Percentiles rank a stretch among this genome's conserved stretches.
Conservation (phyloP, 2,888 invertebrate species). For the Pristionchus japonicus region DNA sequence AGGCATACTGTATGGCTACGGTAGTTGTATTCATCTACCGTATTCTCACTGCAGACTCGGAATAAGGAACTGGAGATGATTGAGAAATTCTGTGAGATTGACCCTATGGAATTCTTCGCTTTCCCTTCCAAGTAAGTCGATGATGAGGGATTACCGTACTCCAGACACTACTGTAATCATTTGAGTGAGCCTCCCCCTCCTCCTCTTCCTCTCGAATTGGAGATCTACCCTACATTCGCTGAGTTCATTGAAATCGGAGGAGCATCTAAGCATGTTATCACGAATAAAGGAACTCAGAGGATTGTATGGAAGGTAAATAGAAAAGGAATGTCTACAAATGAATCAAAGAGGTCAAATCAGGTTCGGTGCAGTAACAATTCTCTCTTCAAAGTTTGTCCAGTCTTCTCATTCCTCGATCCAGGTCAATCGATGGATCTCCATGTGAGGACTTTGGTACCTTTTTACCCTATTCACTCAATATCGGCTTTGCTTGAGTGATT, state of each 20-base stretch:
- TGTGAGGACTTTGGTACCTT: conserved; percentile 17
- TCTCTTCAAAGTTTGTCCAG: conserved; percentile 57
- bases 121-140: background rate
- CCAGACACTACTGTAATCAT: background rate
- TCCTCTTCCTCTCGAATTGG: conserved; percentile 54
- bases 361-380: conserved; percentile 63
- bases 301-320: conserved; percentile 57
- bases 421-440: conserved; percentile 26
- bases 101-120: conserved; percentile 41
- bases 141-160: background rate
- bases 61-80: conserved; percentile 31
- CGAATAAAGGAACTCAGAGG: conserved; percentile 58
- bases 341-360: no score
- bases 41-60: background rate
- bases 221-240: conserved; percentile 60
- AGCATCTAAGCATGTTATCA: conserved; percentile 59
- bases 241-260: conserved; percentile 66
- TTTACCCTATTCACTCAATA: background rate
- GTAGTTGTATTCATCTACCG: background rate
- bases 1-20: background rate
- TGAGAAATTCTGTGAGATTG: conserved; percentile 36
- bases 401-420: conserved; percentile 41
- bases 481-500: background rate
- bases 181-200: conserved; percentile 52
- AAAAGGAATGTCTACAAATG: no score